Conservation (phyloP, 2,113 vertebrate species). For the Telmatochromis sp. region DNA sequence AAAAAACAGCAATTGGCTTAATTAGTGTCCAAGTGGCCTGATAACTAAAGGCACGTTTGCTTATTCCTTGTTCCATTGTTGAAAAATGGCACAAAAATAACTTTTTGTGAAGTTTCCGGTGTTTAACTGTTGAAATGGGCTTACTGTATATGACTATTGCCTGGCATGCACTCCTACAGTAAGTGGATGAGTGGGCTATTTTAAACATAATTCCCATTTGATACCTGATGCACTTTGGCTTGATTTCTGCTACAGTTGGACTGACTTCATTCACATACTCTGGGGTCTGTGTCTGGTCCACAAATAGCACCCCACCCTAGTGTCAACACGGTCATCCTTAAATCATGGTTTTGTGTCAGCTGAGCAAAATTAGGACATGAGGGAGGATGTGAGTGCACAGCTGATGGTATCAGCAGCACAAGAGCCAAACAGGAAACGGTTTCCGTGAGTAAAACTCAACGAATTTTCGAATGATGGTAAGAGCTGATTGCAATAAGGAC, state of each 20-base stretch:
- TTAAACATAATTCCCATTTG: constrained; percentile 27
- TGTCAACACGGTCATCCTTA: constrained; percentile 8
- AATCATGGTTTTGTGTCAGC: constrained; percentile 21
- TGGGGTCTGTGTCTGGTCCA: constrained; percentile 11
- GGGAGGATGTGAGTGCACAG: constrained; percentile 25
- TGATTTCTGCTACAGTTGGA: constrained; percentile 34
- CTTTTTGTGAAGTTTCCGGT: background rate
- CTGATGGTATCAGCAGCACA: constrained; percentile 53
- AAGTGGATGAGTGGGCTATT: constrained; percentile 21
- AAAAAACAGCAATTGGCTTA: background rate
- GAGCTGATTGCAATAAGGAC: background rate
- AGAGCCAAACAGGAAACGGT: constrained; percentile 60
- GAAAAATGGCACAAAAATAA: background rate
- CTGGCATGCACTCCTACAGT: background rate
- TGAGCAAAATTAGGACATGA: constrained; percentile 2
- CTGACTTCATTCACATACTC: constrained; percentile 33
- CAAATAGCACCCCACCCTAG: constrained; percentile 36
- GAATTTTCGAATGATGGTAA: constrained; percentile 10
- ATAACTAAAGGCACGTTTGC: background rate
- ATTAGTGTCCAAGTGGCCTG: background rate
- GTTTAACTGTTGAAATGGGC: background rate
- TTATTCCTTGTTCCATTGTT: background rate
- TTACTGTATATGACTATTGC: background rate
- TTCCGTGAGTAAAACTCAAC: constrained; percentile 23
- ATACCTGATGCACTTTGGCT: constrained; percentile 31